Conservation (phyloP, 2,888 invertebrate genomes). For the Eupsilia transversa region DNA sequence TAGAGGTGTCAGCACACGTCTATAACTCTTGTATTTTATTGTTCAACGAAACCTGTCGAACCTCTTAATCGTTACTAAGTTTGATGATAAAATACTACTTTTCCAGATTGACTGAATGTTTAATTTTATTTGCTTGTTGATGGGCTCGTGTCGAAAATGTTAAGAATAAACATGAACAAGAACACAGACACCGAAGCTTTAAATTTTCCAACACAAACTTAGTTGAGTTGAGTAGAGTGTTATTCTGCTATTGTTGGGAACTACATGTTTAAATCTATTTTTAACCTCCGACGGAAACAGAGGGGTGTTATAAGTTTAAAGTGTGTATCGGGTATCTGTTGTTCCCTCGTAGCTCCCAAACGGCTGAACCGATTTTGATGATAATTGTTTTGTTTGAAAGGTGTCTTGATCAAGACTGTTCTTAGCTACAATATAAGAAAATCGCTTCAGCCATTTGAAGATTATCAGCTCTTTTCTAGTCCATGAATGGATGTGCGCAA, state of each 20-base stretch:
- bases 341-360: too few relatives aligned
- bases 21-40: constrained; percentile 72
- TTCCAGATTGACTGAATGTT: constrained; percentile 52
- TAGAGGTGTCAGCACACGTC: constrained; percentile 65
- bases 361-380: too few relatives aligned
- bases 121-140: constrained; percentile 48
- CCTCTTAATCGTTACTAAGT: constrained; percentile 53
- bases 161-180: constrained; percentile 32
- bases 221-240: constrained; percentile 15
- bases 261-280: background rate
- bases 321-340: too few relatives aligned
- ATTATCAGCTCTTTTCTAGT: too few relatives aligned
- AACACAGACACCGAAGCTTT: constrained; percentile 24
- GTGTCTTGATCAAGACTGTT: too few relatives aligned
- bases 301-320: too few relatives aligned
- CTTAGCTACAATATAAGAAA: too few relatives aligned
- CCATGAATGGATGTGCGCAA: too few relatives aligned
- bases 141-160: constrained; percentile 27
- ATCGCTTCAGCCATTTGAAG: too few relatives aligned
- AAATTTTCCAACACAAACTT: constrained; percentile 17
- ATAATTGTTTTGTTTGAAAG: too few relatives aligned
- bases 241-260: constrained; percentile 35
- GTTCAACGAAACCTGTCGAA: constrained; percentile 64
- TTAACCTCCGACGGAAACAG: too few relatives aligned
- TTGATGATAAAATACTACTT: constrained; percentile 52